Evolutionary conservation across 2,888 invertebrate species (phyloP), one percentile per base, ranked within the genome.

Genomic region (Trichogramma dendrolimi): DNA sequence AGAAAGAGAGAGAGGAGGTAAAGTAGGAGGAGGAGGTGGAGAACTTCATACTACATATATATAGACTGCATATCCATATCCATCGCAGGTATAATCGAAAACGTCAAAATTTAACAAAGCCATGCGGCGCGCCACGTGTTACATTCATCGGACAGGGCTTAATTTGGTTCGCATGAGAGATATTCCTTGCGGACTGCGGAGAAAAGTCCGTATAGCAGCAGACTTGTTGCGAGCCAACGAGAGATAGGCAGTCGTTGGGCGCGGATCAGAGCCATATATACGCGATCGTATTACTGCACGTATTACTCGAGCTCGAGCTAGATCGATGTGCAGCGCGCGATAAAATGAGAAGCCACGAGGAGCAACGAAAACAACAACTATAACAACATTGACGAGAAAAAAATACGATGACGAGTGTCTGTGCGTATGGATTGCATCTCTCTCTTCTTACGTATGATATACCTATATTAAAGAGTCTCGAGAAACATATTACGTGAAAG

Each of bases 111-210:
- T 70, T 70, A 73, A 73, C 73, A 73, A 72, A 74, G 73, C 73
- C 71, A 69, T 68, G 67, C 70, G 70, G 68, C 71, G 67, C 72
- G 73, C 72, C 71, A 68, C 69, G 74, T 72, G 73, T 75, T 75
- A 77, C 75, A 76, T 77, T 75, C 74, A 74, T 76, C 75, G 75
- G 78, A 78, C 78, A 78, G 77, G 74, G 75, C 75, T 77, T 78
- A 78, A 78, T 78, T 78, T 77, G 72, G 73, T 74, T 73, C 73
- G 73, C 72, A 72, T 72, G 71, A 72, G 73, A 73, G 41, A 62
- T 62, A 41, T 56, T 11, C 68, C 67, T 68, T 70, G 68, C 67
- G 67, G 61, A 67, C 70, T 27, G 27, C 27, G 27, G 27, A 27
- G 27, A 2, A 27, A 27, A 69, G 67, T 61, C 65, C 58, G 65